Conservation (phyloP, 2,113 vertebrate species). For the Sinocyclocheilus anophthalmus region DNA sequence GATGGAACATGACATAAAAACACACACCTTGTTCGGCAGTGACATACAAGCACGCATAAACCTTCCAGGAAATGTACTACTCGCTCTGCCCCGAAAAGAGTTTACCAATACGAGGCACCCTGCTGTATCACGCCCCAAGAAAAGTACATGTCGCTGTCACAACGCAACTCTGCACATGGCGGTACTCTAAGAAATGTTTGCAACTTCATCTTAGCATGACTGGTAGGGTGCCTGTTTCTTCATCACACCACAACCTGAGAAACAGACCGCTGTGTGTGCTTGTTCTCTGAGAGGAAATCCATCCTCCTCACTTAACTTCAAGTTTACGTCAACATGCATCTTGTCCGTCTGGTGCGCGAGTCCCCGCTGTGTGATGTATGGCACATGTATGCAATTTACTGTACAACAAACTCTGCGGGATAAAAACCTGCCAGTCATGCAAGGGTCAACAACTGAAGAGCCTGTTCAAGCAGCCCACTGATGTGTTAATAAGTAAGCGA, state of each 20-base stretch:
- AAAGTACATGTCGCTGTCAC: not conserved
- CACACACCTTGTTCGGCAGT: not conserved
- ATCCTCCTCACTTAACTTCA: not conserved
- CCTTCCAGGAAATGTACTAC: not conserved
- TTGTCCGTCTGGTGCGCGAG: not conserved
- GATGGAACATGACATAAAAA: conserved; percentile 29
- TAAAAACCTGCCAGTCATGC: conserved; percentile 26
- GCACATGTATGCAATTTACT: conserved; percentile 6
- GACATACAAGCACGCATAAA: not conserved
- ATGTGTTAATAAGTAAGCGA: conserved; percentile 52
- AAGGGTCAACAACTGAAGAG: conserved; percentile 15
- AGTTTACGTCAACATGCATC: not conserved
- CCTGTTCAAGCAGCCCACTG: conserved; percentile 10
- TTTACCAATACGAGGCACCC: not conserved
- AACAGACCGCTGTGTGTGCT: not conserved
- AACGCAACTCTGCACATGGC: not conserved
- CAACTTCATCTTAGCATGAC: not conserved
- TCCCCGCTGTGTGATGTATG: conserved; percentile 11
- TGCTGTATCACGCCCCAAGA: not conserved
- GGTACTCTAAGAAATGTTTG: not conserved
- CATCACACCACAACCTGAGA: not conserved
- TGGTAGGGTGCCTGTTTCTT: not conserved
- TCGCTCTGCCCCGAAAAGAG: not conserved
- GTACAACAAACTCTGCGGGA: not conserved
- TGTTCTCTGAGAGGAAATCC: conserved; percentile 1